Conservation (phyloP, 2,797 vertebrate species). For the Borostomias antarcticus region DNA sequence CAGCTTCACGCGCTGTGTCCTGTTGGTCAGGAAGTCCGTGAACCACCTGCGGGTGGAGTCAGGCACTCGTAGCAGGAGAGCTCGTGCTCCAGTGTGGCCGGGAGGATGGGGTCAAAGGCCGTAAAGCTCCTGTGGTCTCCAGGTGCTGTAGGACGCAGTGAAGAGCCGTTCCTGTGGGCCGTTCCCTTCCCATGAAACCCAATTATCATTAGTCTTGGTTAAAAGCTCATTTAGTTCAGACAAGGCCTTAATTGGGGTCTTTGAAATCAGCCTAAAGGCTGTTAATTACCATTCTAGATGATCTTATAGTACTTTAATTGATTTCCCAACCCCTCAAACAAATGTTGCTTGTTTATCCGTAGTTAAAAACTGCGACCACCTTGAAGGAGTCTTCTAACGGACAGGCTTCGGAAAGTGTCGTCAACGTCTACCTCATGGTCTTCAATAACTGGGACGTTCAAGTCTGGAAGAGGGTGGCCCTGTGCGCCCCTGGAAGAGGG, state of each 20-base stretch:
- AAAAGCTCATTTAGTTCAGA: not conserved
- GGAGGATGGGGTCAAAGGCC: too few species aligned
- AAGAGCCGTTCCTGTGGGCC: too few species aligned
- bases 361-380: too few species aligned
- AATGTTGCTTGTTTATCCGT: too few species aligned
- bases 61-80: too few species aligned
- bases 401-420: not conserved
- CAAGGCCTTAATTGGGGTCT: not conserved
- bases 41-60: too few species aligned
- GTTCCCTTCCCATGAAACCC: constrained; percentile 11
- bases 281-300: not conserved
- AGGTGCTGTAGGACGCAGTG: too few species aligned
- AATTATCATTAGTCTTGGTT: constrained; percentile 2
- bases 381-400: not conserved
- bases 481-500: constrained; percentile 13
- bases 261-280: not conserved
- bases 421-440: not conserved
- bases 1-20: too few species aligned
- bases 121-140: too few species aligned
- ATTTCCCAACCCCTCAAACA: too few species aligned
- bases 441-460: constrained; percentile 33
- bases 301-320: not conserved
- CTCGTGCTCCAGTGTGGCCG: too few species aligned
- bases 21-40: too few species aligned
- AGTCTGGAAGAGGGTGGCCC: constrained; percentile 9